phyloP scores from a whole-genome alignment of 1,140 invertebrate genomes.

The Riptortus pedestris region DNA sequence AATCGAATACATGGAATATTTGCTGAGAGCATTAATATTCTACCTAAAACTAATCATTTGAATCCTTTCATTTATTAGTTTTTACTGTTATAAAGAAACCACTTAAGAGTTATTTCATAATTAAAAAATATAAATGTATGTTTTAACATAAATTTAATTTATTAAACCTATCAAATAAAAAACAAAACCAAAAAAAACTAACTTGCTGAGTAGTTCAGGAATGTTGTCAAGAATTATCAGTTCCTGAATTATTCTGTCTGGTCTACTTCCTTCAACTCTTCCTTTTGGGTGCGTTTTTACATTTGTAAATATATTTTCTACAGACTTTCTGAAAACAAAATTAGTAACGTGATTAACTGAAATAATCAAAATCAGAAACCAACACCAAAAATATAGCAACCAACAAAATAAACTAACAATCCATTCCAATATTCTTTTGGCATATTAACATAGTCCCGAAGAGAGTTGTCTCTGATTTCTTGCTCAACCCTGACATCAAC shows the following conservation, averaged over 20 bases:
- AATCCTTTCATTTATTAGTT: no score
- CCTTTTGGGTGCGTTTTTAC: constrained; percentile 46
- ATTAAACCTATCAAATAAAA: no score
- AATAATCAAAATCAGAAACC: not conserved
- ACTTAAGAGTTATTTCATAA: no score
- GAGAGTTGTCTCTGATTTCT: constrained; percentile 50
- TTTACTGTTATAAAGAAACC: no score
- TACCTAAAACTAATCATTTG: no score
- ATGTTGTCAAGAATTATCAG: constrained; percentile 64
- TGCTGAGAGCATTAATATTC: no score
- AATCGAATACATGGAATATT: no score
- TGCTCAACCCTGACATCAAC: constrained; percentile 76
- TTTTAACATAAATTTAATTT: no score
- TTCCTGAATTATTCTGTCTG: constrained; percentile 62
- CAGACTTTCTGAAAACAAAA: constrained; percentile 43
- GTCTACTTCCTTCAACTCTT: constrained; percentile 43
- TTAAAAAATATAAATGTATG: no score
- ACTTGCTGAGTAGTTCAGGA: constrained; percentile 46
- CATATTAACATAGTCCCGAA: constrained; percentile 45
- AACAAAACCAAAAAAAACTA: not conserved
- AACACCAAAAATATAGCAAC: not conserved
- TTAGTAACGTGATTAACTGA: not conserved
- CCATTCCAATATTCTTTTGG: constrained; percentile 70
- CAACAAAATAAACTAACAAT: constrained; percentile 41
- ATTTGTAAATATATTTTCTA: constrained; percentile 61